Evolutionary conservation across 1,140 invertebrate species (phyloP).

Genomic region (Conus betulinus): DNA sequence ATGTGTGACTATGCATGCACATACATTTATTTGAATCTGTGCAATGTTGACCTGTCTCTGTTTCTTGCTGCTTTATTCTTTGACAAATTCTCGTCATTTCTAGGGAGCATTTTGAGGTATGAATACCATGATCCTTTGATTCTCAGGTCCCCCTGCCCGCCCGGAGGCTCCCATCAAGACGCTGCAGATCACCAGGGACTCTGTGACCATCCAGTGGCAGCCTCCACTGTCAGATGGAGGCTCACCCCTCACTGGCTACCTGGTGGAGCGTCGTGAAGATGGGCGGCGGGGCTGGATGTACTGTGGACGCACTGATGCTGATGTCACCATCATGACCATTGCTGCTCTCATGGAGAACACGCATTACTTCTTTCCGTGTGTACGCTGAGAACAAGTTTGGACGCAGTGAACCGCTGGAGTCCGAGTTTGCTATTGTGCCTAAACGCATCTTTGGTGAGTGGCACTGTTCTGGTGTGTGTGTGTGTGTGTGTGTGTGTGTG

Average conservation of each 20-base stretch:
- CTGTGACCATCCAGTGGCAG: constrained; percentile 71
- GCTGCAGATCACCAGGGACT: constrained; percentile 76
- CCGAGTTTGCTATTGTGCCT: constrained; percentile 91
- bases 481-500: not conserved
- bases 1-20: not conserved
- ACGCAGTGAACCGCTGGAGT: constrained; percentile 93
- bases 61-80: too few species aligned
- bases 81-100: too few species aligned
- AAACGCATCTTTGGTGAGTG: constrained; percentile 91
- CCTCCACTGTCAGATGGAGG: constrained; percentile 72
- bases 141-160: constrained; percentile 87
- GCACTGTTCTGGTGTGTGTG: not conserved
- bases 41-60: not conserved
- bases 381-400: constrained; percentile 99
- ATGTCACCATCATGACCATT: constrained; percentile 85
- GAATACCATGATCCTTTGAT: not conserved
- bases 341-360: constrained; percentile 93
- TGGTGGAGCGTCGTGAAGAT: constrained; percentile 75
- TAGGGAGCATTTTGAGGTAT: too few species aligned
- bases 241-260: constrained; percentile 70
- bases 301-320: constrained; percentile 77
- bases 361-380: constrained; percentile 97
- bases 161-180: constrained; percentile 92
- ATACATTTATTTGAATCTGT: not conserved
- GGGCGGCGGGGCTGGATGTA: constrained; percentile 92